phyloP scores from a whole-genome alignment of 2,797 vertebrate genomes.

The Numenius phaeopus region DNA sequence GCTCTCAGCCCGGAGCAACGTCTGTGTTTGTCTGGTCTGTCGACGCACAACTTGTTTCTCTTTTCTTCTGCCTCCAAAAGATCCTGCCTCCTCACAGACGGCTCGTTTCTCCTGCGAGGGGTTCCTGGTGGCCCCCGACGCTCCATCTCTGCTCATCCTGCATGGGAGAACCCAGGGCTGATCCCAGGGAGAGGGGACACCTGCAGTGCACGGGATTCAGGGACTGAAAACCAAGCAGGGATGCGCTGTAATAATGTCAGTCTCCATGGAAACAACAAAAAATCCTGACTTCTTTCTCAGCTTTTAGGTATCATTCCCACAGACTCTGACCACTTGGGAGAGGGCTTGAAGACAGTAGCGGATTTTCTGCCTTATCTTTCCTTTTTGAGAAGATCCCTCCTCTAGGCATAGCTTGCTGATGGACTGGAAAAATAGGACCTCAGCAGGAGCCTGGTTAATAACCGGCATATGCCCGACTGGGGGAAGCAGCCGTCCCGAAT shows the following conservation, averaged over 20 bases:
- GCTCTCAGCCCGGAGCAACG: not conserved
- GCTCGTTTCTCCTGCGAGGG: accelerated
- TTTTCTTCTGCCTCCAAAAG: not conserved
- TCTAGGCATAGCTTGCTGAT: not conserved
- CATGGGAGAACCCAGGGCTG: not conserved
- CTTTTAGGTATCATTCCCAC: not conserved
- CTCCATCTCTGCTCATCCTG: not conserved
- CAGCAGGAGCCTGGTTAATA: not conserved
- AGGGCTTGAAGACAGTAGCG: not conserved
- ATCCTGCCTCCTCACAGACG: not conserved
- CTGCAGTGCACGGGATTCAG: not conserved
- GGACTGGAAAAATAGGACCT: not conserved
- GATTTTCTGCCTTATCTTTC: not conserved
- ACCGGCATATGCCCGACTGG: not conserved
- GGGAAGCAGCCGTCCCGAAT: not conserved
- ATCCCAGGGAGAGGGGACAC: not conserved
- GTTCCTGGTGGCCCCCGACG: not conserved
- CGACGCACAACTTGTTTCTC: not conserved
- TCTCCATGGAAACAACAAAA: conserved; percentile 40
- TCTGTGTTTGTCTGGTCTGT: not conserved
- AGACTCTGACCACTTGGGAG: not conserved
- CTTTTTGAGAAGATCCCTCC: not conserved
- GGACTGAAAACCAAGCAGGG: not conserved
- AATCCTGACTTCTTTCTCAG: not conserved
- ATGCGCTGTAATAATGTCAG: not conserved